These are phyloP conservation scores for Oreotrochilus melanogaster DNA, from an alignment of 2,113 vertebrate genomes.

Conservation along the genomic window DNA sequence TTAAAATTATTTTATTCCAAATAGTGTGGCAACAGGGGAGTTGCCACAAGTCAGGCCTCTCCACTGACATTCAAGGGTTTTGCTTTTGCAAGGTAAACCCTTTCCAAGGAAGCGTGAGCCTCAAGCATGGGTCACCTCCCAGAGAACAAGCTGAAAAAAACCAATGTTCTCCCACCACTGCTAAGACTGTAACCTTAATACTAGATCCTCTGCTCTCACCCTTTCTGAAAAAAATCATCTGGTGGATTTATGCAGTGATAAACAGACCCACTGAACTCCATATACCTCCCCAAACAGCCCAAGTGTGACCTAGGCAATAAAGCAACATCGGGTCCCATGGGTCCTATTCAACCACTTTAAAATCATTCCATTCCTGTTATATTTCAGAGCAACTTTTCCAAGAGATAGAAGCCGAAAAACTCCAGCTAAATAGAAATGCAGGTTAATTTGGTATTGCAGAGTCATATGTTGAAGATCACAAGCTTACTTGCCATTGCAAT, in stretches of 20 bases:
- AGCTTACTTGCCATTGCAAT: background rate
- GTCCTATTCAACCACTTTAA: background rate
- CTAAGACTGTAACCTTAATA: background rate
- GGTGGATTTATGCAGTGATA: background rate
- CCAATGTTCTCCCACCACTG: background rate
- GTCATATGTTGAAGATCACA: background rate
- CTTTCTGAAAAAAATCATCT: background rate
- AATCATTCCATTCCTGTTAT: background rate
- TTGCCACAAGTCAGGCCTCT: background rate
- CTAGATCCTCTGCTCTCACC: background rate
- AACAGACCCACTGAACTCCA: background rate
- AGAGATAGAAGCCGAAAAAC: background rate
- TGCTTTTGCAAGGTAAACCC: background rate
- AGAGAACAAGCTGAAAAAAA: background rate
- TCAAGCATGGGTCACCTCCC: background rate
- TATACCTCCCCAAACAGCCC: background rate
- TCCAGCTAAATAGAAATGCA: background rate
- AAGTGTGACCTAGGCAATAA: background rate
- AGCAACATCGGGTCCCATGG: background rate
- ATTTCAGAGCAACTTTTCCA: background rate
- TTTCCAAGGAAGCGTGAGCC: background rate
- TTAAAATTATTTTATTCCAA: background rate
- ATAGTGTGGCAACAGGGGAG: background rate
- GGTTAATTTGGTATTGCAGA: background rate
- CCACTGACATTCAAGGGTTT: rapidly evolving